Conservation (phyloP, 2,888 invertebrate species). For the Aquatica leii region DNA sequence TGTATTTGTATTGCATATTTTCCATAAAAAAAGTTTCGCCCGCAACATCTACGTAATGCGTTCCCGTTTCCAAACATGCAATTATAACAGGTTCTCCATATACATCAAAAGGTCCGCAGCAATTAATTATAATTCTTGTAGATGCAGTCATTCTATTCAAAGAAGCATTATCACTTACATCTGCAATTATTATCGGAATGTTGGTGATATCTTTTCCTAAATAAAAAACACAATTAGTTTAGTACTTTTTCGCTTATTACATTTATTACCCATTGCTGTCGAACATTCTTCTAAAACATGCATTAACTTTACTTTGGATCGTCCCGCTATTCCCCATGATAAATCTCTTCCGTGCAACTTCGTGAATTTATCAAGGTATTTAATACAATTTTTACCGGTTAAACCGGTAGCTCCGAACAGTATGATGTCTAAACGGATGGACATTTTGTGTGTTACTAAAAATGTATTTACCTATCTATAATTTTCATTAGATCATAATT, state of each 20-base stretch:
- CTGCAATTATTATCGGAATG: constrained; percentile 78
- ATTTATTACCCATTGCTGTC: constrained; percentile 60
- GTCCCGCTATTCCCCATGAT: constrained; percentile 91
- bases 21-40: constrained; percentile 80
- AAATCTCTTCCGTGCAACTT: constrained; percentile 63
- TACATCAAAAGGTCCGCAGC: constrained; percentile 89
- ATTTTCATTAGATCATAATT: no score
- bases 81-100: constrained; percentile 90
- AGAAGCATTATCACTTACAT: constrained; percentile 76
- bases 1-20: constrained; percentile 74
- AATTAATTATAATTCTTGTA: constrained; percentile 85
- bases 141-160: constrained; percentile 81
- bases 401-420: constrained; percentile 93
- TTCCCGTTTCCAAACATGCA: constrained; percentile 78
- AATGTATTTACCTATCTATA: no score
- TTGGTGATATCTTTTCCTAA: constrained; percentile 62
- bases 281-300: constrained; percentile 53
- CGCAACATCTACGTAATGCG: constrained; percentile 91
- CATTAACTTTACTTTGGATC: constrained; percentile 64
- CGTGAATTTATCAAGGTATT: constrained; percentile 65
- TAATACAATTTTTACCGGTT: constrained; percentile 87
- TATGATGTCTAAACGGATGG: constrained; percentile 72
- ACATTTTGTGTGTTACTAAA: constrained; percentile 7
- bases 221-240: not conserved
- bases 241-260: no score